A percentile compares a stretch with the other conserved stretches of the same genome.
These are phyloP conservation scores for Brotogeris chrysoptera DNA, from an alignment of 2,797 vertebrate species.

Conservation along the genomic window DNA sequence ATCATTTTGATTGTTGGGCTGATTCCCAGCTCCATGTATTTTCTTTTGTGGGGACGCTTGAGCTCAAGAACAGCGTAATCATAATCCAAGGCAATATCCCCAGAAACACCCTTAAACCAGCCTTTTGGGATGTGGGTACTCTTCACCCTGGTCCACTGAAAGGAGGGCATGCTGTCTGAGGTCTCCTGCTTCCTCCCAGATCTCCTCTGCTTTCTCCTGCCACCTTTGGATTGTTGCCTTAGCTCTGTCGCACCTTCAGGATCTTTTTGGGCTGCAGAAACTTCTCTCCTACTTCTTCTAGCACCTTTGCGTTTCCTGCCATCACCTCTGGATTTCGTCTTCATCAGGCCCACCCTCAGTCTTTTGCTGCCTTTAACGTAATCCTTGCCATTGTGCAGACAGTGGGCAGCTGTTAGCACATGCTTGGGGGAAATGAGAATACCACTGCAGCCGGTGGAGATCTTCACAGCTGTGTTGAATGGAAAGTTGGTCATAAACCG, in stretches of 20 bases:
- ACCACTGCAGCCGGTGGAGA: slow-evolving; percentile 95
- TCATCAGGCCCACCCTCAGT: slow-evolving; percentile 91
- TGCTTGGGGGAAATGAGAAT: slow-evolving; percentile 90
- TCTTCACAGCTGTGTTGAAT: slow-evolving; percentile 91
- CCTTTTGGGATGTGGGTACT: slow-evolving; percentile 92
- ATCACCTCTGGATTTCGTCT: slow-evolving; percentile 80
- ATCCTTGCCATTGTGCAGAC: slow-evolving; percentile 90
- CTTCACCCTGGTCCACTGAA: slow-evolving; percentile 95
- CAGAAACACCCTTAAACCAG: slow-evolving; percentile 86
- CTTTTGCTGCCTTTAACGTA: slow-evolving; percentile 88
- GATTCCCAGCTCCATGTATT: slow-evolving; percentile 92
- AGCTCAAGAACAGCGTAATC: slow-evolving; percentile 95
- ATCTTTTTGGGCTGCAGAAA: slow-evolving; percentile 53
- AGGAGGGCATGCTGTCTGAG: slow-evolving; percentile 78
- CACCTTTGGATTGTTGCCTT: slow-evolving; percentile 70
- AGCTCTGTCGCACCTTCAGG: slow-evolving; percentile 67
- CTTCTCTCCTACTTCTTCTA: slow-evolving; percentile 65
- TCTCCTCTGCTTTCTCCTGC: slow-evolving; percentile 51
- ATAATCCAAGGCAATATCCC: slow-evolving; percentile 85
- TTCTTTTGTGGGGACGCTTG: slow-evolving; percentile 88
- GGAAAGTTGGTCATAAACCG: slow-evolving; percentile 90
- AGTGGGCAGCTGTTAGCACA: slow-evolving; percentile 94
- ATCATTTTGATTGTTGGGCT: slow-evolving; percentile 87
- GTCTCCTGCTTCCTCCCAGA: slow-evolving; percentile 27
- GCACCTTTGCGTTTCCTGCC: slow-evolving; percentile 66